phyloP scores from a whole-genome alignment of 2,888 invertebrate genomes.

The Eupeodes luniger region DNA sequence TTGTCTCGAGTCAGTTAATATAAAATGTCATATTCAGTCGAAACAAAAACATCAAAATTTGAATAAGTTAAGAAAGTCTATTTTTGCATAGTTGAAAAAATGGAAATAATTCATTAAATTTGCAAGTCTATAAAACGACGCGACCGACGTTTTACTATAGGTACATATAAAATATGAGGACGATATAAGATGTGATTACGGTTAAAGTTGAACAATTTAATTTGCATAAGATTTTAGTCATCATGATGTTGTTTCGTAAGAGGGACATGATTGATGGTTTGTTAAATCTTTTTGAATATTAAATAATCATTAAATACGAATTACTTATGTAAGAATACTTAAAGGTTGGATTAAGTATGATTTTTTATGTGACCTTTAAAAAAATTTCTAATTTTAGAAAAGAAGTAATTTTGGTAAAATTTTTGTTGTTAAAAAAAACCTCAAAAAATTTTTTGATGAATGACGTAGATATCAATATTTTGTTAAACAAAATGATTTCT shows the following conservation, averaged over 20 bases:
- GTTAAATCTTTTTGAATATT: slow-evolving; percentile 19
- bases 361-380: not conserved
- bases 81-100: not conserved
- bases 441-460: no score
- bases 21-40: not conserved
- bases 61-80: slow-evolving; percentile 33
- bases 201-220: slow-evolving; percentile 5
- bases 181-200: slow-evolving; percentile 3
- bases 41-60: slow-evolving; percentile 6
- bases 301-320: not conserved
- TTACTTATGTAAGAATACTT: not conserved
- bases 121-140: slow-evolving; percentile 33
- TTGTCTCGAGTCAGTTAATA: not conserved
- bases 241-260: no score
- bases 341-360: not conserved
- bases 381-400: no score
- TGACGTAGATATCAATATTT: no score
- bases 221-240: slow-evolving; percentile 19
- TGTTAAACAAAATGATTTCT: no score
- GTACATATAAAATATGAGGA: not conserved
- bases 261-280: slow-evolving; percentile 5
- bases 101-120: slow-evolving; percentile 20
- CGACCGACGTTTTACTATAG: not conserved
- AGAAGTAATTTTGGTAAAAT: no score
- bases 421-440: no score